These are phyloP conservation scores for Acipenser oxyrinchus DNA, from an alignment of 2,797 vertebrate species.

Conservation along the genomic window DNA sequence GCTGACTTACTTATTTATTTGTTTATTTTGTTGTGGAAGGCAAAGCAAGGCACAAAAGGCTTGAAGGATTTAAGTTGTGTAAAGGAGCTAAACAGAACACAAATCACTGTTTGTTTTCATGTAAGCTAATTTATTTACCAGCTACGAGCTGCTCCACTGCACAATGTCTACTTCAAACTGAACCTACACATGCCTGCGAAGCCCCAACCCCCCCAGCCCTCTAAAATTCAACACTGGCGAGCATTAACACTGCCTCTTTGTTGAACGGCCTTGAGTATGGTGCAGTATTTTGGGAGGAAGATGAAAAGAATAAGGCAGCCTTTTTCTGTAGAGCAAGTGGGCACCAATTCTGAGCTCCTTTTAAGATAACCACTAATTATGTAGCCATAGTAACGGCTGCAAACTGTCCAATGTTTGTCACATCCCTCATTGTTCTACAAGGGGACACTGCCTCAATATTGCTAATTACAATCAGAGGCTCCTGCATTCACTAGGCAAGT, in stretches of 20 bases:
- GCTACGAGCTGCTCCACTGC: constrained; percentile 30
- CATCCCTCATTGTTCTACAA: too few relatives aligned
- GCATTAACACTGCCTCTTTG: constrained; percentile 20
- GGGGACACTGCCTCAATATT: too few relatives aligned
- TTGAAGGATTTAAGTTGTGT: constrained; percentile 11
- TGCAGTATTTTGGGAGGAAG: constrained; percentile 6
- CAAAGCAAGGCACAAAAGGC: constrained; percentile 24
- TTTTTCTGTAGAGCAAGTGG: neutral
- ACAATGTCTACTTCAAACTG: constrained; percentile 35
- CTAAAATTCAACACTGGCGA: constrained; percentile 7
- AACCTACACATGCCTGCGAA: constrained; percentile 8
- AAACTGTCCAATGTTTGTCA: too few relatives aligned
- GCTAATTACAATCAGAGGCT: too few relatives aligned
- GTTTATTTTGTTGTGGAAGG: neutral
- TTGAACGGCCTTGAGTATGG: constrained; percentile 8
- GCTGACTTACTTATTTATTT: too few relatives aligned
- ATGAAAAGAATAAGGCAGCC: neutral
- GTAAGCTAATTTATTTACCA: constrained; percentile 38
- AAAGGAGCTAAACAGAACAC: constrained; percentile 30
- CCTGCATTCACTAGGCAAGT: too few relatives aligned
- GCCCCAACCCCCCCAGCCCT: constrained; percentile 8
- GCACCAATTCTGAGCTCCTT: too few relatives aligned
- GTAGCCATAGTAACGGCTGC: too few relatives aligned
- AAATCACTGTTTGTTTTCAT: constrained; percentile 40
- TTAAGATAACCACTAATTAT: too few relatives aligned